Percentiles rank a stretch among this genome's conserved stretches.
Evolutionary conservation across 2,113 vertebrate genomes (phyloP).

Genomic region (Scophthalmus maximus): DNA sequence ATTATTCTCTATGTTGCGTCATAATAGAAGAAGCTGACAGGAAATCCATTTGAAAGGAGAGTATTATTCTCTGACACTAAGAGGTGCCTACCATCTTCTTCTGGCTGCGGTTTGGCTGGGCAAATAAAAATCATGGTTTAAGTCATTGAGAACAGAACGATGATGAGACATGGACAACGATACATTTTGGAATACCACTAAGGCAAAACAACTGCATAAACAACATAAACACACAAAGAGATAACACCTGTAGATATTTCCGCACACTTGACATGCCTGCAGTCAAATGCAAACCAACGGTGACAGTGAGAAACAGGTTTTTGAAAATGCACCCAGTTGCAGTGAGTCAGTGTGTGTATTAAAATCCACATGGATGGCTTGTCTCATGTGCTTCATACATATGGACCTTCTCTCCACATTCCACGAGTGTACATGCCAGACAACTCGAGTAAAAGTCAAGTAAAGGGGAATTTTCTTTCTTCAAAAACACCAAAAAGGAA

Average conservation of each 20-base stretch:
- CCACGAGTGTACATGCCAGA: slow-evolving; percentile 27
- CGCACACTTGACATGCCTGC: slow-evolving; percentile 32
- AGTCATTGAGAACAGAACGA: not conserved
- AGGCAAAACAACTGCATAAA: not conserved
- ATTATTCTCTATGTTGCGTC: slow-evolving; percentile 1
- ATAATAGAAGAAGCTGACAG: slow-evolving; percentile 5
- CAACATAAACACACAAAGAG: not conserved
- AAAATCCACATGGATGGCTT: slow-evolving; percentile 12
- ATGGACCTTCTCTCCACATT: not conserved
- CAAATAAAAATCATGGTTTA: slow-evolving; percentile 28
- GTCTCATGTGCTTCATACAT: slow-evolving; percentile 6
- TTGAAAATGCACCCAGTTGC: slow-evolving; percentile 33
- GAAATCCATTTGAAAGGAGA: slow-evolving; percentile 1
- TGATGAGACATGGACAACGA: not conserved
- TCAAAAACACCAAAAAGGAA: not conserved
- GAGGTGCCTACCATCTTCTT: slow-evolving; percentile 33
- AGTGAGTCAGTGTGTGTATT: slow-evolving; percentile 9
- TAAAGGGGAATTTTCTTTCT: not conserved
- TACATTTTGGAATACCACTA: not conserved
- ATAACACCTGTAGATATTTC: not conserved
- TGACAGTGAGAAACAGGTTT: not conserved
- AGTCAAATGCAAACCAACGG: slow-evolving; percentile 21
- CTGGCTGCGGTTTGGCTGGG: slow-evolving; percentile 12
- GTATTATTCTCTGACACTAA: slow-evolving; percentile 14
- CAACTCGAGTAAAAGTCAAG: not conserved